Percentiles rank a stretch among this genome's conserved stretches.
Evolutionary conservation across 2,797 vertebrate genomes (phyloP).

Genomic region (Tympanoctomys barrerae): DNA sequence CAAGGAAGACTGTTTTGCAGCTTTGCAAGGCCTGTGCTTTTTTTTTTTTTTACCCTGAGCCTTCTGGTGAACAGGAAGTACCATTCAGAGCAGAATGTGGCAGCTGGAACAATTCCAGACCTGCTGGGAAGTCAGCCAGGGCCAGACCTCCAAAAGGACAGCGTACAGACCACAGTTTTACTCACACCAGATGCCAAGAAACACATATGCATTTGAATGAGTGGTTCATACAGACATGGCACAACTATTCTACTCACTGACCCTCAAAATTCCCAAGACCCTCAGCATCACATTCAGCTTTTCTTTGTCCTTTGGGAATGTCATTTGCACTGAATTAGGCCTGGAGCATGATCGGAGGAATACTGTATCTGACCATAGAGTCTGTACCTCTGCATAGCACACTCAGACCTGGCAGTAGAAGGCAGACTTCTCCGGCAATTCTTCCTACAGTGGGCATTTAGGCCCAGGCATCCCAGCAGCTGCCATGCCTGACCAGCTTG

Average conservation of each 20-base stretch:
- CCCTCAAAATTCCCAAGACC: not conserved
- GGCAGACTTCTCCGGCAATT: not conserved
- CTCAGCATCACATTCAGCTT: not conserved
- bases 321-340: not conserved
- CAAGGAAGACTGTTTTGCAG: not conserved
- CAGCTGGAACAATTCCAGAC: not conserved
- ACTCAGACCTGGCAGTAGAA: not conserved
- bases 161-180: not conserved
- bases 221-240: not conserved
- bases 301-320: not conserved
- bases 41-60: not conserved
- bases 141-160: not conserved
- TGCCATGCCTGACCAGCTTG: not conserved
- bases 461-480: not conserved
- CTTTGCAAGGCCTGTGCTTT: not conserved
- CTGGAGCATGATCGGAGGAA: rapidly evolving
- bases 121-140: not conserved
- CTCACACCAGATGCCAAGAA: not conserved
- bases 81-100: not conserved
- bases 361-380: rapidly evolving
- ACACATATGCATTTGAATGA: not conserved
- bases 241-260: not conserved
- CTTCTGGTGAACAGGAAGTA: not conserved
- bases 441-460: not conserved
- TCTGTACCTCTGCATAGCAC: not conserved